Conservation (phyloP, 2,113 vertebrate genomes). For the Glaucidium brasilianum region DNA sequence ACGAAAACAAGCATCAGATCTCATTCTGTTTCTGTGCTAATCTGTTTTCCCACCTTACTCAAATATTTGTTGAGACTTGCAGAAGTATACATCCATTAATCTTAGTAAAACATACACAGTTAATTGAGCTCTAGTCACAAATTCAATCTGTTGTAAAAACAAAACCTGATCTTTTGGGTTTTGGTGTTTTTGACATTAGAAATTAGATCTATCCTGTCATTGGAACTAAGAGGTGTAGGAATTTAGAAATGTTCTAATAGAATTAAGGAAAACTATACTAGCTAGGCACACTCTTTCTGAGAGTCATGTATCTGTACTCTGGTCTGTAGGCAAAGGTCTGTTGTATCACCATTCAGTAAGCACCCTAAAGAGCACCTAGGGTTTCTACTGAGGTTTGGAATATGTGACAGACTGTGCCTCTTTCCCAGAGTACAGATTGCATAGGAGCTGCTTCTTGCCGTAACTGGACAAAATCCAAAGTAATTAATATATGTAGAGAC, state of each 20-base stretch:
- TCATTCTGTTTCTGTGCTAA: background rate
- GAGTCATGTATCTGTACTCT: rapidly evolving
- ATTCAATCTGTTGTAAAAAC: background rate
- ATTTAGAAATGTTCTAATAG: background rate
- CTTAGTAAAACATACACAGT: background rate
- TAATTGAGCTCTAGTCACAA: background rate
- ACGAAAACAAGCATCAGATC: background rate
- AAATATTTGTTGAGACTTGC: background rate
- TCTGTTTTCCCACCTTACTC: background rate
- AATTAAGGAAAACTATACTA: background rate
- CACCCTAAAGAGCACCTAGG: background rate
- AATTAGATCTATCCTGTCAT: background rate
- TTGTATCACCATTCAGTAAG: background rate
- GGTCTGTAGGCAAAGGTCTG: background rate
- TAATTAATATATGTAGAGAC: background rate
- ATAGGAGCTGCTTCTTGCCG: background rate
- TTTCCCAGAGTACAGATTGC: background rate
- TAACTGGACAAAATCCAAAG: background rate
- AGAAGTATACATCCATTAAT: background rate
- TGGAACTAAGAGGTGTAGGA: background rate
- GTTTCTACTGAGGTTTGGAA: background rate
- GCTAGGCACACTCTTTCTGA: background rate
- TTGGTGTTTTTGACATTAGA: background rate
- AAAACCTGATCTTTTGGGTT: background rate
- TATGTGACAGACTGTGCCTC: background rate